Evolutionary conservation across 1,140 invertebrate species (phyloP), one percentile per base, ranked within the genome.

Genomic region (Anoplophora glabripennis): DNA sequence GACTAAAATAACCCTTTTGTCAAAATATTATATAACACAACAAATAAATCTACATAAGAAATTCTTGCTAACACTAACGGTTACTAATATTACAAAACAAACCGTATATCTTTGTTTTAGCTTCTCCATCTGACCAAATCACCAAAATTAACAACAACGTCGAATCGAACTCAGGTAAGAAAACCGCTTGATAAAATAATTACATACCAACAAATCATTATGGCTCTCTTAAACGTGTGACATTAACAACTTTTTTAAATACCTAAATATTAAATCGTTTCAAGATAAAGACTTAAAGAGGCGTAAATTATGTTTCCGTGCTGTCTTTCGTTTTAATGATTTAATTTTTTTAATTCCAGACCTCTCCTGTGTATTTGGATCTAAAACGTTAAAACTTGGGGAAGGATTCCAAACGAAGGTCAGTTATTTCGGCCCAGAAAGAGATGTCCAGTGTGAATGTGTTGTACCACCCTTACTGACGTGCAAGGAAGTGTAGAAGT

Each of bases 381-480:
- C 53, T 7, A 38, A 56, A 7, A 47, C 34, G 8, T 11, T 69
- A 10, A 52, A 59, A 41, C 15, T 65, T 10, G 65, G 67, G 18
- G 57, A 62, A 49, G 63, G 53, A n/a, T 53, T 66, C 36, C n/a
- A 55, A n/a, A 57, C 51, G 14, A 51, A 33, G 40, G 33, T 58
- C 8, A 53, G 63, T 37, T 49, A 45, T 3, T 57, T 56, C 12
- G 57, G 56, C 3, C 44, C 46, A 44, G 42, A 54, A 7, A 47
- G 37, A 40, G 28, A 59, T 35, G 38, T 51, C 12, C 12, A 18
- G 36, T 68, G 66, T 41, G 57, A 68, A 51, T 68, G 66, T 46
- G 28, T 57, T 33, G 4, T 68, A 11, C 66, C 66, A 11, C 66
- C 64, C 3, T 21, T 68, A 4, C 35, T 68, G 4, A 68, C 66